Evolutionary conservation across 2,113 vertebrate genomes (phyloP).

Genomic region (Micronycteris hirsuta): DNA sequence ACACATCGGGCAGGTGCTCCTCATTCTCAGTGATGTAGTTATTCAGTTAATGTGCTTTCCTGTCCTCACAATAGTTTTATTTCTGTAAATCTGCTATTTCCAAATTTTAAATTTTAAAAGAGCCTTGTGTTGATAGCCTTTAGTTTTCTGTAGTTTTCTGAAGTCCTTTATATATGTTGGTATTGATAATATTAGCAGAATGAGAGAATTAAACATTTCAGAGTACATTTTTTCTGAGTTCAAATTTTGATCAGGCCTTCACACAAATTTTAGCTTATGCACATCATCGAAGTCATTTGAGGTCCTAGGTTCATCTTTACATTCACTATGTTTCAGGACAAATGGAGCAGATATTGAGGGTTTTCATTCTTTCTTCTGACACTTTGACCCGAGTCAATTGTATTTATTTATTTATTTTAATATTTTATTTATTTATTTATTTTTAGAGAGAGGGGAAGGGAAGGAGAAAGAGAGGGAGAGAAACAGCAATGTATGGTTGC

Average conservation of each 20-base stretch:
- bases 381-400: neutral
- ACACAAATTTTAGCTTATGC: neutral
- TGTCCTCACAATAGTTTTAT: neutral
- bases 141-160: constrained; percentile 4
- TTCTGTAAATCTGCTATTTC: neutral
- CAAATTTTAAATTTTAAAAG: constrained; percentile 31
- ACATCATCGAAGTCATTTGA: neutral
- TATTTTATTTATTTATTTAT: too few relatives aligned
- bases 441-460: too few relatives aligned
- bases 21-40: neutral
- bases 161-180: neutral
- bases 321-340: neutral
- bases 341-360: neutral
- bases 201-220: neutral
- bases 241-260: neutral
- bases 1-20: too few relatives aligned
- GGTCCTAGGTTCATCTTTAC: neutral
- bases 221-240: neutral
- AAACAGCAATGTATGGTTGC: too few relatives aligned
- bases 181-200: neutral
- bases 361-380: neutral
- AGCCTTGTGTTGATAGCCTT: neutral
- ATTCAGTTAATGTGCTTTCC: neutral
- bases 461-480: too few relatives aligned
- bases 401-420: too few relatives aligned